A percentile compares a stretch with the other conserved stretches of the same genome.
Conservation (phyloP, 2,888 invertebrate genomes). For the Embidobia sp. region DNA sequence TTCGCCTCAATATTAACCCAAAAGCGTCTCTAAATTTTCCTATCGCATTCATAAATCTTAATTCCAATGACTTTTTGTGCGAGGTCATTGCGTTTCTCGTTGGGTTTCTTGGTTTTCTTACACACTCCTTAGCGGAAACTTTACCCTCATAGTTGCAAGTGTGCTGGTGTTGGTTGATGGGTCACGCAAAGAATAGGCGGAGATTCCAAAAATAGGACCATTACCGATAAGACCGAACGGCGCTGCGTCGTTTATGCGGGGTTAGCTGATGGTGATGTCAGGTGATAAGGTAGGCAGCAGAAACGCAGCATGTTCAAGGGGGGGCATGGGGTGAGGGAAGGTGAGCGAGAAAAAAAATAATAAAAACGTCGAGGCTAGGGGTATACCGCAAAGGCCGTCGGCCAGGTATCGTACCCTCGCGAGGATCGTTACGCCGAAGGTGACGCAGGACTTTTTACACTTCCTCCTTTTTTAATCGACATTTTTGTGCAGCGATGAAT, state of each 20-base stretch:
- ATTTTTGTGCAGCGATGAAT: slow-evolving; percentile 39
- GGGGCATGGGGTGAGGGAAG: slow-evolving; percentile 2
- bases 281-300: slow-evolving; percentile 77
- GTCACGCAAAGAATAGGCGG: slow-evolving; percentile 81
- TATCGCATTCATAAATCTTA: not conserved
- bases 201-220: slow-evolving; percentile 81
- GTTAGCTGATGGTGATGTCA: slow-evolving; percentile 76
- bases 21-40: too few relatives aligned
- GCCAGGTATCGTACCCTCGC: slow-evolving; percentile 52
- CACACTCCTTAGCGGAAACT: slow-evolving; percentile 49
- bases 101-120: slow-evolving; percentile 33
- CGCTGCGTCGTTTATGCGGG: slow-evolving; percentile 52
- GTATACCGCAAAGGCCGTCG: slow-evolving; percentile 28
- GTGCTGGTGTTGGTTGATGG: slow-evolving; percentile 66
- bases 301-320: slow-evolving; percentile 39
- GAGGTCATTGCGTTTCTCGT: slow-evolving; percentile 18
- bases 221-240: slow-evolving; percentile 78
- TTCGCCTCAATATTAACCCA: not conserved
- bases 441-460: slow-evolving; percentile 53
- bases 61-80: slow-evolving; percentile 9
- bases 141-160: slow-evolving; percentile 44
- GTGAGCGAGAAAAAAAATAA: slow-evolving; percentile 4
- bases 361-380: not conserved
- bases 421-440: slow-evolving; percentile 40
- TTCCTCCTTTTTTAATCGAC: slow-evolving; percentile 39